Base-by-base conservation (phyloP, 2,113 vertebrate species). In the Cnemophilus loriae region DNA sequence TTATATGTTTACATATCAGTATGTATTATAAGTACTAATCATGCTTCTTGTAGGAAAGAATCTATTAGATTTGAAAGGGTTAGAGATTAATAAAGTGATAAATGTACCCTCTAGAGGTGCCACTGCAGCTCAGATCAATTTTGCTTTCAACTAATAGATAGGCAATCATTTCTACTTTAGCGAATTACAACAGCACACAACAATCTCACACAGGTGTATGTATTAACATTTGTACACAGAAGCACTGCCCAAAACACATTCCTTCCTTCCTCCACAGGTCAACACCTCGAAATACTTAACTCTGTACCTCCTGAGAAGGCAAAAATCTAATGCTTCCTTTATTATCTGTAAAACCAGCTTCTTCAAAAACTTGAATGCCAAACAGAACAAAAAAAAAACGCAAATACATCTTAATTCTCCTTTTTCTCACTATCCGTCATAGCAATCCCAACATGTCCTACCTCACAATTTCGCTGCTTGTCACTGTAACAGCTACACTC, bases 11-110 rank as follows among this genome's bases (percentile, higher is more conserved):
- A 83, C 60, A 22, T 94, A 50, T 60, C 49, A 96, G 75, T 75
- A 15, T 44, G 14, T 81, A 94, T 92, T 93, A 64, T 61, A 89
- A 87, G 44, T 78, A 94, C 59, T 95, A 96, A 96, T 96, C 77
- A 60, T 69, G 56, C 50, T 95, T 80, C 55, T 83, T 80, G 80
- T 61, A 94, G 49, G 59, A 61, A 97, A 95, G 42, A 64, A 96
- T 97, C 4, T 0, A 97, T 77, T 60, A 42, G 74, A 46, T 94
- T 92, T 97, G 83, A 96, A 97, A 91, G 61, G 50, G 67, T 95
- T 88, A 93, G 89, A 96, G 76, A 97, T 91, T 78, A 96, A 95
- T 93, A 95, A 96, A 97, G 95, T 95, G 94, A 96, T 94, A 96
- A 96, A 95, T 33, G 16, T 91, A 85, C 41, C 69, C 70, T 90